Conservation (phyloP, 92 coral and sea anemone genomes). For the Parazoanthus swiftii region DNA sequence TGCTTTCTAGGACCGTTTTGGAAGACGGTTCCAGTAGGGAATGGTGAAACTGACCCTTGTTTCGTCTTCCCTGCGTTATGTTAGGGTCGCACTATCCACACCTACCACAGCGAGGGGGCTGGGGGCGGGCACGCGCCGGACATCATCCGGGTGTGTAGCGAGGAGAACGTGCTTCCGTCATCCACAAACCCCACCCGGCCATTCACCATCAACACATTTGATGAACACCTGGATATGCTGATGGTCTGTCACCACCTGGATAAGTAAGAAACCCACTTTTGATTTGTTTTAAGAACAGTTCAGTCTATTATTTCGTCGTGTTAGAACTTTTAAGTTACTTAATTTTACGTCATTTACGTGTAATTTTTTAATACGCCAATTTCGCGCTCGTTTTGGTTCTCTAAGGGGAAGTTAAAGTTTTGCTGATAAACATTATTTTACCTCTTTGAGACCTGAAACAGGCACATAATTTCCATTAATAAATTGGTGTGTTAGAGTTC, state of each 20-base stretch:
- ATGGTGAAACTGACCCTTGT: neutral
- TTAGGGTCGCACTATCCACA: conserved; percentile 67
- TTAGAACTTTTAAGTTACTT: no score
- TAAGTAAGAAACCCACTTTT: conserved; percentile 39
- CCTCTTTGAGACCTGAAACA: no score
- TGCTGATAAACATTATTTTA: no score
- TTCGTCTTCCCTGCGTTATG: neutral
- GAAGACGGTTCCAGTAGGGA: no score
- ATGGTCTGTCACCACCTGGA: conserved; percentile 73
- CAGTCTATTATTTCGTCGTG: no score
- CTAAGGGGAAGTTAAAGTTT: no score
- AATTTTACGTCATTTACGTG: no score
- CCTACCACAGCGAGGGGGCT: conserved; percentile 72
- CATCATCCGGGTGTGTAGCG: conserved; percentile 68
- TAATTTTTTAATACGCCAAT: no score
- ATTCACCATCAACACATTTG: conserved; percentile 65
- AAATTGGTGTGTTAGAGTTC: no score
- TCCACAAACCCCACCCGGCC: conserved; percentile 75
- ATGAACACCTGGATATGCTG: conserved; percentile 74
- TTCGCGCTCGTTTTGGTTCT: no score
- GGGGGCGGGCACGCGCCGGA: conserved; percentile 83
- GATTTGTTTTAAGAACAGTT: neutral
- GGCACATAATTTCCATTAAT: no score
- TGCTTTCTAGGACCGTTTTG: no score
- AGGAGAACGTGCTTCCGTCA: conserved; percentile 64